Percentiles rank a stretch among this genome's conserved stretches.
Conservation (phyloP, 2,888 invertebrate species). For the Lysandra coridon region DNA sequence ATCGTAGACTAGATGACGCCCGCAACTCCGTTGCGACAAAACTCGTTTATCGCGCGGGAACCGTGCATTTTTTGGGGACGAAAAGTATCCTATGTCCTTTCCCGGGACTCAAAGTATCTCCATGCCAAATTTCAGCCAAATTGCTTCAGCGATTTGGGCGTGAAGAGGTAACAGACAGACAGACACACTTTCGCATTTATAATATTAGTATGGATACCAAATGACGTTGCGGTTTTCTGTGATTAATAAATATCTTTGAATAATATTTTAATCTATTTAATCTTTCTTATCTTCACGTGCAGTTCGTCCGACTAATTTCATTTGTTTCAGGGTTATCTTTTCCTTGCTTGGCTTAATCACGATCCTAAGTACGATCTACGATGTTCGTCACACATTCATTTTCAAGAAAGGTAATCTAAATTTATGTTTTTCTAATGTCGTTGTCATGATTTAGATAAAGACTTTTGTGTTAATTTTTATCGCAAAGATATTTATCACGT, state of each 20-base stretch:
- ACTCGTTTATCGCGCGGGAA: too few species aligned
- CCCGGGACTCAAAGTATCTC: too few species aligned
- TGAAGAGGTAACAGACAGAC: too few species aligned
- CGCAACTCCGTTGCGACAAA: too few species aligned
- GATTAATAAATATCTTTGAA: not conserved
- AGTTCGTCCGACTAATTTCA: not conserved
- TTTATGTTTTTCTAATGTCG: not conserved
- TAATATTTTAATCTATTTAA: too few species aligned
- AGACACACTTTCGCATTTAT: too few species aligned
- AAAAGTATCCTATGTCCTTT: too few species aligned
- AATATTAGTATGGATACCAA: not conserved
- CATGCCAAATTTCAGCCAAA: too few species aligned
- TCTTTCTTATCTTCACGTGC: not conserved
- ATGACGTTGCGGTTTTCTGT: not conserved
- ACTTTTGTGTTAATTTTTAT: not conserved
- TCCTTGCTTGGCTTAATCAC: conserved; percentile 22
- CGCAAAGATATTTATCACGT: not conserved
- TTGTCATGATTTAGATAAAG: not conserved
- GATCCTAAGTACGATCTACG: conserved; percentile 31
- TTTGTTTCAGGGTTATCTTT: conserved; percentile 28
- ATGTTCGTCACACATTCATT: conserved; percentile 28
- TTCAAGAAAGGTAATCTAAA: conserved; percentile 28
- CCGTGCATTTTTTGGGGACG: too few species aligned
- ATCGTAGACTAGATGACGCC: too few species aligned
- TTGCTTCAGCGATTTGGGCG: too few species aligned